Evolutionary conservation across 2,888 invertebrate species (phyloP).

Genomic region (Eristalis intricaria): DNA sequence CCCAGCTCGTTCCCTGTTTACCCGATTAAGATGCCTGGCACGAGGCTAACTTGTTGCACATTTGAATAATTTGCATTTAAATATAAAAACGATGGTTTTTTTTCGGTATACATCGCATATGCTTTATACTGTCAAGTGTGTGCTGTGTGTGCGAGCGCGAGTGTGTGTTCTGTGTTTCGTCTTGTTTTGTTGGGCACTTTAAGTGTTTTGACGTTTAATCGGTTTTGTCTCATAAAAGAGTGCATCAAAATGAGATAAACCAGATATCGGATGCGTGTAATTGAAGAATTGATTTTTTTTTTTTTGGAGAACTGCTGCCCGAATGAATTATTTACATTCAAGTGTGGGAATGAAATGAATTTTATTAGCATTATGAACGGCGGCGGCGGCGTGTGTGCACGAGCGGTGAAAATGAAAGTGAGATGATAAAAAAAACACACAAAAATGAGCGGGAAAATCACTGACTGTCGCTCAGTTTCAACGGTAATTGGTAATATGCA

Average conservation of each 20-base stretch:
- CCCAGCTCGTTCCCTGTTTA: conserved; percentile 1
- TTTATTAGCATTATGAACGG: conserved; percentile 34
- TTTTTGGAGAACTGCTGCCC: not conserved
- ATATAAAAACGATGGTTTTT: conserved; percentile 33
- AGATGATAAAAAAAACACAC: conserved; percentile 4
- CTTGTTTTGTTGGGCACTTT: conserved; percentile 21
- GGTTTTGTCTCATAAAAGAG: conserved; percentile 54
- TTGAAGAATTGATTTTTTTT: conserved; percentile 50
- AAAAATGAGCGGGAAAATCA: conserved; percentile 35
- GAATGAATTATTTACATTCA: conserved; percentile 52
- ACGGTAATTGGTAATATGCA: conserved; percentile 12
- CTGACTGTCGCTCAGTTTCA: not conserved
- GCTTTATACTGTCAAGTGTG: conserved; percentile 18
- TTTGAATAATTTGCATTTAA: conserved; percentile 72
- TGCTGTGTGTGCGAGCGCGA: not conserved
- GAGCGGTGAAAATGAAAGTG: conserved; percentile 58
- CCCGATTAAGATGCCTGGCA: conserved; percentile 70
- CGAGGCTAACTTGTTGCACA: conserved; percentile 72
- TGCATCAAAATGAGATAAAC: conserved; percentile 65
- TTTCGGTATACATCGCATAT: not conserved
- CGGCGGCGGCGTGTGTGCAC: not conserved
- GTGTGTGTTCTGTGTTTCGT: not conserved
- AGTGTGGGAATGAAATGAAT: conserved; percentile 12
- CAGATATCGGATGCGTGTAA: conserved; percentile 58
- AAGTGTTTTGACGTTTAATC: conserved; percentile 67